Evolutionary conservation across 2,113 vertebrate genomes (phyloP).

Genomic region (Alexandromys fortis): DNA sequence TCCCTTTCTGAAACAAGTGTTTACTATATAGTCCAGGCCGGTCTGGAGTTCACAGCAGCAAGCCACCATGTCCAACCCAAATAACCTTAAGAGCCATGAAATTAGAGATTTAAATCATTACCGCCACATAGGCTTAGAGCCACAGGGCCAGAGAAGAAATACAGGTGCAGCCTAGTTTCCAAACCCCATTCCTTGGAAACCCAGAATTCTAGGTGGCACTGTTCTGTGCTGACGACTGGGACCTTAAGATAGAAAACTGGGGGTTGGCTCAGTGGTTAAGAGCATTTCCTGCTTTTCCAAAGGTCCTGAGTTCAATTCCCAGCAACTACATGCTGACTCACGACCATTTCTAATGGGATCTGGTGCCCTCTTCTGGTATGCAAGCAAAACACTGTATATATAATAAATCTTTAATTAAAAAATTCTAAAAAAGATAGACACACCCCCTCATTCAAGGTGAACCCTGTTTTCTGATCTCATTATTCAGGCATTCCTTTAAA

Average conservation of each 20-base stretch:
- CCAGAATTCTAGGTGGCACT: fast-evolving
- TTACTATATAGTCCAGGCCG: not conserved
- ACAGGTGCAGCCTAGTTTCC: not conserved
- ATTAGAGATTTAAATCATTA: not conserved
- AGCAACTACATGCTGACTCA: too few relatives aligned
- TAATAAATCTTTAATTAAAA: too few relatives aligned
- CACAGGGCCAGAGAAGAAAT: not conserved
- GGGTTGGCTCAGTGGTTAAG: too few relatives aligned
- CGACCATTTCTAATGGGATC: too few relatives aligned
- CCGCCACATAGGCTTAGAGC: not conserved
- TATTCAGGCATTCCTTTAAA: not conserved
- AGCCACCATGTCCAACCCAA: not conserved
- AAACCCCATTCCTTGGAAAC: not conserved
- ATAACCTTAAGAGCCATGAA: not conserved
- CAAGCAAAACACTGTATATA: too few relatives aligned
- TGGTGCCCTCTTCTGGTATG: too few relatives aligned
- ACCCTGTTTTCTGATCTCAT: not conserved
- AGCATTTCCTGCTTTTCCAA: too few relatives aligned
- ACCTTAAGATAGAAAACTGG: not conserved
- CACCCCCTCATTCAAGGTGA: not conserved
- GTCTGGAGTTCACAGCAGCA: not conserved
- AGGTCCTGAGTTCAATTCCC: too few relatives aligned
- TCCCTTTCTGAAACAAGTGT: not conserved
- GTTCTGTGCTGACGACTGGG: not conserved
- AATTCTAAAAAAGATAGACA: not conserved